Percentiles rank a stretch among this genome's conserved stretches.
phyloP scores from a whole-genome alignment of 2,113 vertebrate genomes.

The Murina feae region DNA sequence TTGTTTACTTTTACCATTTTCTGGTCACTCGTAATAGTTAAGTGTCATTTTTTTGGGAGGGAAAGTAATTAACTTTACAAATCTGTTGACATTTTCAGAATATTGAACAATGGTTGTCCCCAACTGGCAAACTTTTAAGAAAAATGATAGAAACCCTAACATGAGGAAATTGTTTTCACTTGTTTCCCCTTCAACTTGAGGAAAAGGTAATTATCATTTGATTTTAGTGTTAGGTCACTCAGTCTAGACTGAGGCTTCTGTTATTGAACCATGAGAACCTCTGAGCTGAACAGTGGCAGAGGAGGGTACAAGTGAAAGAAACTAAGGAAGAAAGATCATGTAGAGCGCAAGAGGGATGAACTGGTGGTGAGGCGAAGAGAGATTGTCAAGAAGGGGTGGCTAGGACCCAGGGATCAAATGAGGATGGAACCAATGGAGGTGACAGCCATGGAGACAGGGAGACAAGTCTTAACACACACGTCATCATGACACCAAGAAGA shows the following conservation, averaged over 20 bases:
- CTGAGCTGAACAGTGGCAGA: neutral
- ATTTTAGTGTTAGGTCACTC: neutral
- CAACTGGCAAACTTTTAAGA: neutral
- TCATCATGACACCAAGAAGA: neutral
- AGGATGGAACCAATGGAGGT: neutral
- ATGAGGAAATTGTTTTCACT: neutral
- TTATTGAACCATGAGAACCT: neutral
- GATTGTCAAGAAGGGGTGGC: neutral
- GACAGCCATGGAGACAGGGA: neutral
- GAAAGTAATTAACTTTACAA: no score
- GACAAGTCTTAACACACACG: neutral
- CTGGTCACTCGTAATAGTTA: neutral
- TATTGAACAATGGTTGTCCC: no score
- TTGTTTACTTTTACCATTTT: neutral
- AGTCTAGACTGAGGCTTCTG: neutral
- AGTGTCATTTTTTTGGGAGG: neutral
- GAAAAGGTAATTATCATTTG: neutral
- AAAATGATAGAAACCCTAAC: neutral
- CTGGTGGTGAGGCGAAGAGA: neutral
- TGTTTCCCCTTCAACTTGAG: neutral
- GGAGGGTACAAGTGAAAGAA: fast-evolving
- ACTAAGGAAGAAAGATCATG: no score
- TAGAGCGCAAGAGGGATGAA: neutral
- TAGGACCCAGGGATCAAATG: neutral
- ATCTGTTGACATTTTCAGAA: no score